Conservation (phyloP, 1,140 invertebrate genomes). For the Hycleus cichorii region DNA sequence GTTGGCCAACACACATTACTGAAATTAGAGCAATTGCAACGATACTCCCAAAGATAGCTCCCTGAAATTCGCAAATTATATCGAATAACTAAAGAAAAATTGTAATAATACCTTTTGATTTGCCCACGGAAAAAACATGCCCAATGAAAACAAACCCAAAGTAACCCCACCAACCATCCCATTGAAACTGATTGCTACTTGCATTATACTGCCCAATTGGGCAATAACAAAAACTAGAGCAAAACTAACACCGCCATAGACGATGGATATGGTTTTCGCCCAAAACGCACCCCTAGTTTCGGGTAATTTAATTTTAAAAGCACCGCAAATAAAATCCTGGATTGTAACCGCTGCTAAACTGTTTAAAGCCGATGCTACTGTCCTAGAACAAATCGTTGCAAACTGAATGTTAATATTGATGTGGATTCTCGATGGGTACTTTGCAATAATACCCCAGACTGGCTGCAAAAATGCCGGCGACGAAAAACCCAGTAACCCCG, state of each 20-base stretch:
- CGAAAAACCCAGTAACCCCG: slow-evolving; percentile 78
- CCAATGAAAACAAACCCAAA: slow-evolving; percentile 75
- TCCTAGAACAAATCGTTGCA: slow-evolving; percentile 50
- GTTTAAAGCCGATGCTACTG: slow-evolving; percentile 85
- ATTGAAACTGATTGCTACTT: slow-evolving; percentile 80
- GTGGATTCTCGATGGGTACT: not conserved
- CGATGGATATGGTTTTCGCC: slow-evolving; percentile 55
- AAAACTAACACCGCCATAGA: slow-evolving; percentile 57
- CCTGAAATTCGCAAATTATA: slow-evolving; percentile 25
- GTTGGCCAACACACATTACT: slow-evolving; percentile 69
- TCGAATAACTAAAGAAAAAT: not conserved
- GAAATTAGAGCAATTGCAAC: slow-evolving; percentile 54
- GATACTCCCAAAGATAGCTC: slow-evolving; percentile 59
- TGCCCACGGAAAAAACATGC: slow-evolving; percentile 81
- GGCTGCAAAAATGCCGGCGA: slow-evolving; percentile 52
- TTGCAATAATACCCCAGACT: slow-evolving; percentile 47
- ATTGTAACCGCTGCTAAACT: slow-evolving; percentile 84
- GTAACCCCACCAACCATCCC: slow-evolving; percentile 82
- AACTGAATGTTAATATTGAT: slow-evolving; percentile 6
- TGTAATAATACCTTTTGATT: slow-evolving; percentile 56
- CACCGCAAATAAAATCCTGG: slow-evolving; percentile 72
- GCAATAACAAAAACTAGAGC: slow-evolving; percentile 70
- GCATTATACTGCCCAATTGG: slow-evolving; percentile 69
- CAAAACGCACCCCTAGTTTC: slow-evolving; percentile 60
- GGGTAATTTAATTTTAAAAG: slow-evolving; percentile 59